Evolutionary conservation across 1,140 invertebrate species (phyloP).

Genomic region (Lucilia cuprina): DNA sequence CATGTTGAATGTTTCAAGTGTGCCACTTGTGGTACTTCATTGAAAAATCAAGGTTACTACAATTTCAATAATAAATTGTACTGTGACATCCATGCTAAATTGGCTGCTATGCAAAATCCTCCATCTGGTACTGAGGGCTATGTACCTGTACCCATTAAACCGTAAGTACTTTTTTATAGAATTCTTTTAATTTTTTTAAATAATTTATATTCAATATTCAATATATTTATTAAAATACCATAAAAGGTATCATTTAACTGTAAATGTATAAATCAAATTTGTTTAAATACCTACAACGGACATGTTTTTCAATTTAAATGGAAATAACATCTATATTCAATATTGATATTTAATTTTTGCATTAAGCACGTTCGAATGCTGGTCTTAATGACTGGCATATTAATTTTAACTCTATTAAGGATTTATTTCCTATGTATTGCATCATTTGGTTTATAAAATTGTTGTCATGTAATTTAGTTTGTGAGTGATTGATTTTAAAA

Average conservation of each 20-base stretch:
- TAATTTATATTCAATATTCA: too few relatives aligned
- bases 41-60: conserved; percentile 97
- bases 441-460: too few relatives aligned
- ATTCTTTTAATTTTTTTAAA: background rate
- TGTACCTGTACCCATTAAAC: conserved; percentile 79
- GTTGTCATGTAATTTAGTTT: too few relatives aligned
- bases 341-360: too few relatives aligned
- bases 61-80: conserved; percentile 95
- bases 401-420: background rate
- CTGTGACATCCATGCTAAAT: conserved; percentile 93
- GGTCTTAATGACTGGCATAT: background rate
- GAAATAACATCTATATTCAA: too few relatives aligned
- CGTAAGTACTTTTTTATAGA: conserved; percentile 69
- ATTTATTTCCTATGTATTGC: background rate
- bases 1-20: conserved; percentile 98
- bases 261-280: too few relatives aligned
- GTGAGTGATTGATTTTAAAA: too few relatives aligned
- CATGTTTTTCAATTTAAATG: too few relatives aligned
- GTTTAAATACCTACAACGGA: background rate
- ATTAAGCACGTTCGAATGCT: background rate
- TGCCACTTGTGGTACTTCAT: conserved; percentile 89
- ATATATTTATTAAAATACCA: too few relatives aligned
- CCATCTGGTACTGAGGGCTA: conserved; percentile 73
- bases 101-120: conserved; percentile 83
- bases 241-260: too few relatives aligned